Conservation (phyloP, 1,140 invertebrate species). For the Ridgeia piscesae region DNA sequence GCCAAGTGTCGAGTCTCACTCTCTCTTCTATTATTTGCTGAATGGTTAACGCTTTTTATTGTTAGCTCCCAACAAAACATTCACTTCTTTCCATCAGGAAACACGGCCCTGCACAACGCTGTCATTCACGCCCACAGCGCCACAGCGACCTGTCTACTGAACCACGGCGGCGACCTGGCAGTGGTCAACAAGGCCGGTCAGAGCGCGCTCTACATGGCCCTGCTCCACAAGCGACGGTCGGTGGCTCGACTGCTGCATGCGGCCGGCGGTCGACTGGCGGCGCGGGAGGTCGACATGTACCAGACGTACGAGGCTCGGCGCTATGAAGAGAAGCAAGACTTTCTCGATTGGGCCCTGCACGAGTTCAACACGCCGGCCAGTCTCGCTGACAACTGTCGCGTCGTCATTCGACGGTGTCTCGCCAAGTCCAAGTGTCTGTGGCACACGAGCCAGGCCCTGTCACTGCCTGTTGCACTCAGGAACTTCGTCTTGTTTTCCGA, state of each 20-base stretch:
- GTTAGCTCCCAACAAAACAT: background rate
- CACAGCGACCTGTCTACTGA: conserved; percentile 9
- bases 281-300: conserved; percentile 9
- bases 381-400: background rate
- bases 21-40: background rate
- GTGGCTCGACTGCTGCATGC: background rate
- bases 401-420: conserved; percentile 18
- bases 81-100: background rate
- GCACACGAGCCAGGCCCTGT: background rate
- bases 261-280: background rate
- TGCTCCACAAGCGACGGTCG: background rate
- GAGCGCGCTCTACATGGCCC: conserved; percentile 18
- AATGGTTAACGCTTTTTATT: background rate
- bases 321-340: conserved; percentile 17
- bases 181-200: conserved; percentile 7
- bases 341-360: background rate
- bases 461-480: background rate
- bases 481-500: conserved; percentile 8
- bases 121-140: conserved; percentile 14
- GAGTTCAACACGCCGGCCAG: conserved; percentile 15
- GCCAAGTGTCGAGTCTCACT: too few relatives aligned
- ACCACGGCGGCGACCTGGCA: background rate
- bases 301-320: background rate
- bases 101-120: conserved; percentile 15
- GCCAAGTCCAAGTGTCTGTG: background rate